These are phyloP conservation scores for Lathronympha strigana DNA, from an alignment of 2,888 invertebrate genomes.

Conservation along the genomic window DNA sequence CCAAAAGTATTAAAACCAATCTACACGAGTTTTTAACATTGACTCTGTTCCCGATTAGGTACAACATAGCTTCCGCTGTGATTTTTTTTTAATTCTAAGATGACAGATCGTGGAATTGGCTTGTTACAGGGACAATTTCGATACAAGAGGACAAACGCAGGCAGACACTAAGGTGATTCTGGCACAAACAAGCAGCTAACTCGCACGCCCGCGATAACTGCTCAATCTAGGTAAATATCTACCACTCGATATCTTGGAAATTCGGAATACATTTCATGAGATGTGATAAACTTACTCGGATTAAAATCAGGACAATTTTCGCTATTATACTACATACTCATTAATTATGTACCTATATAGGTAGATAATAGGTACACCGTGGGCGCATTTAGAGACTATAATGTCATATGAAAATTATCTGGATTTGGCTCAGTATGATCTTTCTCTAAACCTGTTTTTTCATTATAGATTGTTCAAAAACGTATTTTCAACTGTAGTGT, in stretches of 20 bases:
- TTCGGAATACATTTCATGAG: neutral
- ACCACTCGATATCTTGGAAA: neutral
- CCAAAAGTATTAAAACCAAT: neutral
- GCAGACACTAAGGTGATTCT: constrained; percentile 61
- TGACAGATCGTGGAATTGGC: constrained; percentile 12
- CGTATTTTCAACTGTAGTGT: too few relatives aligned
- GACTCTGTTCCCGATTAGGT: neutral
- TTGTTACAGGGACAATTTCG: constrained; percentile 39
- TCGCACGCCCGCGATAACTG: constrained; percentile 47
- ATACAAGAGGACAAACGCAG: constrained; percentile 57
- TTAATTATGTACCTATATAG: too few relatives aligned
- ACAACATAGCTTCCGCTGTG: neutral
- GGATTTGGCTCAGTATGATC: too few relatives aligned
- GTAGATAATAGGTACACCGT: too few relatives aligned
- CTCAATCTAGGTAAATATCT: constrained; percentile 3
- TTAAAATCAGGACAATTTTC: neutral
- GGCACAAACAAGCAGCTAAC: constrained; percentile 52
- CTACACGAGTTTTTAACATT: too few relatives aligned
- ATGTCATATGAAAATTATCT: too few relatives aligned
- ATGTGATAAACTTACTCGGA: neutral
- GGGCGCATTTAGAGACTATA: too few relatives aligned
- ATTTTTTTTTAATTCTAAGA: neutral
- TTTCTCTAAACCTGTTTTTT: too few relatives aligned
- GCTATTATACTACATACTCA: too few relatives aligned
- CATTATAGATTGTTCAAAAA: too few relatives aligned